Evolutionary conservation across 2,113 vertebrate species (phyloP), one percentile per base, ranked within the genome.

Genomic region (Chaetodon auriga): DNA sequence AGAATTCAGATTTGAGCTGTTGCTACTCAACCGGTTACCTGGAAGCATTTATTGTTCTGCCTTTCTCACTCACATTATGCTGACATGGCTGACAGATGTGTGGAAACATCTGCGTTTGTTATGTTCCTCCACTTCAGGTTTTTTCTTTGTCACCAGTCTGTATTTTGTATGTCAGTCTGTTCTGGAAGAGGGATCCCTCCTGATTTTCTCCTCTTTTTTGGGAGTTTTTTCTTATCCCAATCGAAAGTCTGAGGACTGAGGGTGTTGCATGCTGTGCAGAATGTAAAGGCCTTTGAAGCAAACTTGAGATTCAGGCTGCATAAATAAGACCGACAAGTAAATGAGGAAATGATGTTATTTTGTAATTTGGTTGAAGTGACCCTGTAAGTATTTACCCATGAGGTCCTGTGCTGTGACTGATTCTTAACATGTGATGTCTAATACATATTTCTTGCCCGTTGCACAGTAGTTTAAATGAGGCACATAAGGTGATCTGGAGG

Each of bases 11-110:
- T 85, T 85, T 82, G 60, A 76, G 66, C 75, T 63, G 57, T 63
- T 85, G 58, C 75, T 82, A 68, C 53, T 75, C 14, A 70, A 53
- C 61, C n/a, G 57, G 72, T 69, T 48, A 90, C 83, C 87, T 89
- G 86, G 83, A 81, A 84, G 84, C 75, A 53, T 78, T 90, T 89
- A 2, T 82, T 75, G 58, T 78, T 55, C 83, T 78, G 81, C 64
- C 83, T 91, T 71, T 90, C 81, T 78, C 71, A 54, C 82, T 88
- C 81, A 87, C 83, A 89, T 93, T 90, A 91, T 63, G 72, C 79
- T 83, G 87, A 92, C 87, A 89, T 70, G 77, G 82, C 76, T 89
- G 94, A 94, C 92, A 95, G 92, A 92, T 94, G 92, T 53, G 30
- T 30, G 30, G 30, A 30, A 30, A 30, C 30, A 30, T 30, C 30